Evolutionary conservation across 2,797 vertebrate genomes (phyloP).

Genomic region (Podarcis lilfordi): DNA sequence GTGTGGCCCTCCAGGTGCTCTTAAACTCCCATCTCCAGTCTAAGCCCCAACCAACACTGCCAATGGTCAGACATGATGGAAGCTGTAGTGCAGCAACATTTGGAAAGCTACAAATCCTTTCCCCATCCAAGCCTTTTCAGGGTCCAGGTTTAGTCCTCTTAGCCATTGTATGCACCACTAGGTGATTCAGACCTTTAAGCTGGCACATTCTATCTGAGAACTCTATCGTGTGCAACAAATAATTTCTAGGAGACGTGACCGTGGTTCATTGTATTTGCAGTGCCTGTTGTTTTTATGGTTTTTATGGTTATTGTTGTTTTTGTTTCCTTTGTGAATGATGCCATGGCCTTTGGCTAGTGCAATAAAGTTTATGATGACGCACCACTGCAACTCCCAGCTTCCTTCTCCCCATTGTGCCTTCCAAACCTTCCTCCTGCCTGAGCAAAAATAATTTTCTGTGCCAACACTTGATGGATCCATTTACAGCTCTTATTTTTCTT

Average conservation of each 20-base stretch:
- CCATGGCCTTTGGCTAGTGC: too few relatives aligned
- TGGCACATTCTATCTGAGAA: too few relatives aligned
- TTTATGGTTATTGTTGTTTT: too few relatives aligned
- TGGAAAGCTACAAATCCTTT: not conserved
- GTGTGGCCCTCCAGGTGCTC: not conserved
- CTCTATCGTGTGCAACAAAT: too few relatives aligned
- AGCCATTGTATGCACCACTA: not conserved
- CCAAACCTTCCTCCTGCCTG: not conserved
- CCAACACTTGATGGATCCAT: not conserved
- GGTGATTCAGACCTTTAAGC: too few relatives aligned
- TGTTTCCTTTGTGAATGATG: too few relatives aligned
- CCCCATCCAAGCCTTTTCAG: not conserved
- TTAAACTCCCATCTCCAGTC: not conserved
- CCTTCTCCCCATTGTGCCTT: not conserved
- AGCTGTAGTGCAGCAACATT: not conserved
- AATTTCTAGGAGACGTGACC: too few relatives aligned
- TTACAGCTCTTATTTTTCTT: not conserved
- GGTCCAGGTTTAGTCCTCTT: not conserved
- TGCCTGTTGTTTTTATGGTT: too few relatives aligned
- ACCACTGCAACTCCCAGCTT: not conserved
- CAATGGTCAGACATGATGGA: not conserved
- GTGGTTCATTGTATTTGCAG: too few relatives aligned
- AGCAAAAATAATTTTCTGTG: not conserved
- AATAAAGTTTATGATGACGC: too few relatives aligned
- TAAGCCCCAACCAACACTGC: not conserved